Evolutionary conservation across 2,888 invertebrate genomes (phyloP), one percentile per base, ranked within the genome.

Genomic region (Luperina testacea): DNA sequence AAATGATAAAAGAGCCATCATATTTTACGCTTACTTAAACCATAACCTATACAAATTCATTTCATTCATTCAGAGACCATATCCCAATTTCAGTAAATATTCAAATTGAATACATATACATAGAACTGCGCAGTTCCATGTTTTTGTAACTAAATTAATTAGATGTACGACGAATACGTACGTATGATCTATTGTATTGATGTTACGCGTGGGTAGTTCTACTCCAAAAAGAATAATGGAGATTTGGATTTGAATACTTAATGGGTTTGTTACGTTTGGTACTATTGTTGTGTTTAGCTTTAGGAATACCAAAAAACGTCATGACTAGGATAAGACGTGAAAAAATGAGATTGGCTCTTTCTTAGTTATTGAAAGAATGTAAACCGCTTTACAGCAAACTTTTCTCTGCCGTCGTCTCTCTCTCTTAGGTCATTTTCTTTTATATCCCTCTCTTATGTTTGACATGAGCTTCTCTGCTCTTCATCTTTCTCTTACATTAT

Each of bases 121-220:
- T 32, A 17, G 32, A 80, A 85, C 86, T 85, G 57, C 86, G 83
- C 69, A 85, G 72, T 77, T 9, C 74, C n/a, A 32, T 51, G 71
- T 72, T 85, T 85, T 77, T 75, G 68, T 69, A 65, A 57, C 71
- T 57, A 81, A 59, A 77, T 77, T 77, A 83, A 85, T 82, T 82
- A 77, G 38, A 67, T 74, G 24, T 51, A 45, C 72, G 15, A 64
- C 42, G 24, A 74, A 53, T 65, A 69, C 20, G 57, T 71, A 20
- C n/a, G 85, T 77, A 67, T 53, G 59, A 61, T 67, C 64, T 72
- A 81, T 82, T 85, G 77, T 85, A 68, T 77, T 65, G 77, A 59
- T 65, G 63, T 61, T 53, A 63, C 9, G 71, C 45, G 83, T 84
- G 68, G 77, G 83, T 77, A 72, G 86, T 71, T 65, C 64, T 11